A percentile compares a stretch with the other conserved stretches of the same genome.
phyloP scores from a whole-genome alignment of 1,140 invertebrate genomes.

The Marisa cornuarietis region DNA sequence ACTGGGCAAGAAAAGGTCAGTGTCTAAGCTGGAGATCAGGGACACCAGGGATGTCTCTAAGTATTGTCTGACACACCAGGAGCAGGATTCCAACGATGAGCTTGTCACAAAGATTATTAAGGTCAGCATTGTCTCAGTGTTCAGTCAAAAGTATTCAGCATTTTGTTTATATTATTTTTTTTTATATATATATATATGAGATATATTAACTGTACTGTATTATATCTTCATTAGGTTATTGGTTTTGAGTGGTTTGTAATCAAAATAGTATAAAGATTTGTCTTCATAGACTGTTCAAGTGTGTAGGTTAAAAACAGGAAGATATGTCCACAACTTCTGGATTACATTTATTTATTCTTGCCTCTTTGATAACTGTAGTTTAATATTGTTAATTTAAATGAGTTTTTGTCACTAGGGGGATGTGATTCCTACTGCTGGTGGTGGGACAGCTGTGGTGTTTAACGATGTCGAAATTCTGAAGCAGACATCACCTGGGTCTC shows the following conservation, averaged over 20 bases:
- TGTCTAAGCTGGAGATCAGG: slow-evolving; percentile 79
- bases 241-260: no score
- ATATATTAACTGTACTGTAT: no score
- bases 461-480: slow-evolving; percentile 92
- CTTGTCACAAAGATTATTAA: slow-evolving; percentile 93
- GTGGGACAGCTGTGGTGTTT: slow-evolving; percentile 94
- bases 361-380: background rate
- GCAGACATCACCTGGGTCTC: slow-evolving; percentile 79
- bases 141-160: no score
- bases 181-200: no score
- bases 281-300: no score
- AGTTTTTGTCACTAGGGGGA: slow-evolving; percentile 74
- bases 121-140: slow-evolving; percentile 68
- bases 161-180: no score
- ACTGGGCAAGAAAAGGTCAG: slow-evolving; percentile 83
- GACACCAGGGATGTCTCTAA: slow-evolving; percentile 84
- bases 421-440: slow-evolving; percentile 89
- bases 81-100: slow-evolving; percentile 89
- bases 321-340: background rate
- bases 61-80: slow-evolving; percentile 91
- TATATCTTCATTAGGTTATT: no score
- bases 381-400: background rate
- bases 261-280: no score
- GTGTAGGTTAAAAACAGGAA: background rate
- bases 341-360: background rate